Percentiles rank a stretch among this genome's conserved stretches.
phyloP scores from a whole-genome alignment of 2,888 invertebrate species.

The Andrena flavipes region DNA sequence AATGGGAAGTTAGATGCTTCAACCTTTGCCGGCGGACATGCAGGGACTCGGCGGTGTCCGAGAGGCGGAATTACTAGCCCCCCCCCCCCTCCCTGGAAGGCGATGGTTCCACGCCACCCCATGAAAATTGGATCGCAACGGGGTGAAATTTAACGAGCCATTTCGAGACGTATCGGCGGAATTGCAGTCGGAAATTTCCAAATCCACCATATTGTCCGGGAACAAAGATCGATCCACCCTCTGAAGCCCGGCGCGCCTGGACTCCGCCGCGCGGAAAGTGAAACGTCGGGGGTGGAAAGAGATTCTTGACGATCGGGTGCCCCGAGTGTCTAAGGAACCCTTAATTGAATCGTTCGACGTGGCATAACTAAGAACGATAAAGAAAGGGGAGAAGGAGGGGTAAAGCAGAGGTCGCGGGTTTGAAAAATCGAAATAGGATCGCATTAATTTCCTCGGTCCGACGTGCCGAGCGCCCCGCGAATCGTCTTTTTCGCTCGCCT shows the following conservation, averaged over 20 bases:
- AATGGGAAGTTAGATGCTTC: constrained; percentile 54
- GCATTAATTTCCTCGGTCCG: constrained; percentile 21
- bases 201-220: background rate
- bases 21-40: constrained; percentile 15
- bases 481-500: constrained; percentile 5
- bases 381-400: background rate
- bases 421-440: constrained; percentile 48
- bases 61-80: constrained; percentile 45
- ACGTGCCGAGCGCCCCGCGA: background rate
- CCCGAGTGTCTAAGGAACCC: background rate
- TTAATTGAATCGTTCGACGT: background rate
- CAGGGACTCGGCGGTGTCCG: constrained; percentile 16
- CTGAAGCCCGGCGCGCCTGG: too few relatives aligned
- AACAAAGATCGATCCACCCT: too few relatives aligned
- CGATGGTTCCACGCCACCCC: constrained; percentile 15
- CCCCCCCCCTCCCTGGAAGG: constrained; percentile 2
- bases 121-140: constrained; percentile 53
- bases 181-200: constrained; percentile 24
- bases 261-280: too few relatives aligned
- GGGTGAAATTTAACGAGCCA: constrained; percentile 29
- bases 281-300: too few relatives aligned
- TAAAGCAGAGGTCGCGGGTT: background rate
- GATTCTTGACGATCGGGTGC: background rate
- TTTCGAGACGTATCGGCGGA: constrained; percentile 17
- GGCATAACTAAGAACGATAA: constrained; percentile 1